A percentile compares a stretch with the other conserved stretches of the same genome.
Conservation (phyloP, 2,113 vertebrate species). For the Lepus americanus region DNA sequence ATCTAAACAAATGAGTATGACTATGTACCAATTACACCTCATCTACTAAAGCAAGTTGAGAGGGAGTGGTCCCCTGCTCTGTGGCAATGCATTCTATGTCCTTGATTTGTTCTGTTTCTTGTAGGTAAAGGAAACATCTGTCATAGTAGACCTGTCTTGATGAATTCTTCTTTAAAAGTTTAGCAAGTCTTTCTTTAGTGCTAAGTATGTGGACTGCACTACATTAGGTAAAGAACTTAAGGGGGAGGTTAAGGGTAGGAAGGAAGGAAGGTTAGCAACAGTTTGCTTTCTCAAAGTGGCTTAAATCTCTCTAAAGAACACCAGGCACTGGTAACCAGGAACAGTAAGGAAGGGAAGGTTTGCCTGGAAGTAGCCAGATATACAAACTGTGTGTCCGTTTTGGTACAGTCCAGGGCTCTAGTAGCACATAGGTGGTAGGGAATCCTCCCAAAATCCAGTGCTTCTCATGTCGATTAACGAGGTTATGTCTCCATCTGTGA, state of each 20-base stretch:
- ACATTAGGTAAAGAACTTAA: neutral
- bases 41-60: neutral
- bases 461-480: neutral
- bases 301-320: neutral
- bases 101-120: neutral
- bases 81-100: rapidly evolving
- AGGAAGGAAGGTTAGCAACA: neutral
- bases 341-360: neutral
- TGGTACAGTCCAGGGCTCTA: neutral
- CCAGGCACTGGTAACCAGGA: neutral
- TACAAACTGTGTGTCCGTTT: neutral
- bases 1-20: neutral
- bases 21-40: neutral
- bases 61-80: rapidly evolving
- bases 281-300: neutral
- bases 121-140: neutral
- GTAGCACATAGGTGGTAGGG: neutral
- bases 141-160: neutral
- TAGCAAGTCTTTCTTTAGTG: neutral
- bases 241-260: neutral
- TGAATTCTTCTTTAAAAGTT: neutral
- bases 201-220: neutral
- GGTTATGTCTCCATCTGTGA: neutral
- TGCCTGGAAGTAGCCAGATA: neutral
- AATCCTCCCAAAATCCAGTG: neutral